Conservation (phyloP, 2,113 vertebrate species). For the Leptocoma aspasia region DNA sequence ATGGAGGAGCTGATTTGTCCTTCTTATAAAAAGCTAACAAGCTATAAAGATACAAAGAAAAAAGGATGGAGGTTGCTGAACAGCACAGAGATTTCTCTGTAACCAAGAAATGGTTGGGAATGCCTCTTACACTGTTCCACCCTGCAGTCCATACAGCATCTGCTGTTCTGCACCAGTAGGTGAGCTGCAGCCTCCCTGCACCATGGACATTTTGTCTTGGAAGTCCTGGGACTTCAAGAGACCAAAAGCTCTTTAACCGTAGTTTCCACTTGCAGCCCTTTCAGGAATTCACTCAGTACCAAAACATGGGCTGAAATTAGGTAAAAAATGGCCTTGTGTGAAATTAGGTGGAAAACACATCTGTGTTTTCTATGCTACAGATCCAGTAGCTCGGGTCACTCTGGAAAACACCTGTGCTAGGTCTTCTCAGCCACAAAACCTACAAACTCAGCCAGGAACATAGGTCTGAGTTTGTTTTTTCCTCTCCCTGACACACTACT, state of each 20-base stretch:
- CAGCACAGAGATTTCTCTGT: background rate
- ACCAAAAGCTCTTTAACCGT: background rate
- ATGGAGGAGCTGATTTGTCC: background rate
- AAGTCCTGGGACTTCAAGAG: background rate
- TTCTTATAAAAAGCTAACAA: background rate
- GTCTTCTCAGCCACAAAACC: background rate
- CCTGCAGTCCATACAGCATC: fast-evolving
- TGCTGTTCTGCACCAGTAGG: background rate
- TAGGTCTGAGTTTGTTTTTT: background rate
- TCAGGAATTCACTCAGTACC: background rate
- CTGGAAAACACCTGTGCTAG: background rate
- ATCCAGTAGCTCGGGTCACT: fast-evolving
- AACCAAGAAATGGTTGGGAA: background rate
- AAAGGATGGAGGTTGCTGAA: background rate
- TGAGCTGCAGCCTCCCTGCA: background rate
- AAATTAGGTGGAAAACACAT: background rate
- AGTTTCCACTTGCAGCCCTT: background rate
- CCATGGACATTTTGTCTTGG: background rate
- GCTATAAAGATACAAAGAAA: background rate
- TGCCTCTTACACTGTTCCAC: background rate
- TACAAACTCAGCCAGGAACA: background rate
- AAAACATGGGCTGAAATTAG: background rate
- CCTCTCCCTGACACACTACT: background rate
- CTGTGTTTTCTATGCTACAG: background rate
- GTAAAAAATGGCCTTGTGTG: background rate